Conservation (phyloP, 2,888 invertebrate genomes). For the Hedya salicella region DNA sequence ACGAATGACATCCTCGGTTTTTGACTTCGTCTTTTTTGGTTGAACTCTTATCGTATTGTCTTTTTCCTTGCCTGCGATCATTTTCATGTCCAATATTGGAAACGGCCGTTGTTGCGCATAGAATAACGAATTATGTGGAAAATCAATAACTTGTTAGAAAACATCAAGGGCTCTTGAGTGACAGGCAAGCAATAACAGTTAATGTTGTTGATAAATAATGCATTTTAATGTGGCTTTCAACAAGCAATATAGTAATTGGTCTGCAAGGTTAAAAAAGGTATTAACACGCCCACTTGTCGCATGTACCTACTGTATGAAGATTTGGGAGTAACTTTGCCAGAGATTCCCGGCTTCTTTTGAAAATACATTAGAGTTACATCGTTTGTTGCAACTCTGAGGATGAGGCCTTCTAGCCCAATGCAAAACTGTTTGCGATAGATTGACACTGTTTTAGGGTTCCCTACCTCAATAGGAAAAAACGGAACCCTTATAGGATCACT, state of each 20-base stretch:
- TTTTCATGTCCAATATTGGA: conserved; percentile 6
- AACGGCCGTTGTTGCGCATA: neutral
- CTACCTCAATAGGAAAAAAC: no score
- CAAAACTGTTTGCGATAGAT: no score
- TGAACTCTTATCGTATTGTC: neutral
- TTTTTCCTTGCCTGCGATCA: conserved; percentile 8
- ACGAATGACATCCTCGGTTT: conserved; percentile 47
- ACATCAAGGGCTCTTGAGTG: neutral
- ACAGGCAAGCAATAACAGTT: conserved; percentile 8
- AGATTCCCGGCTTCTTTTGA: no score
- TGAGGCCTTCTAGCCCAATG: no score
- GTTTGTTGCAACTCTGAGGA: no score
- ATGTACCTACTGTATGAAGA: no score
- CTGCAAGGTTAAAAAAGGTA: neutral
- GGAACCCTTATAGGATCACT: no score
- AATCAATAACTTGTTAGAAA: neutral
- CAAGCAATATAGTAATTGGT: neutral
- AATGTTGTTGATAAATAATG: conserved; percentile 7
- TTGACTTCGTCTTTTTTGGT: conserved; percentile 39
- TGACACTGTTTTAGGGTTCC: no score
- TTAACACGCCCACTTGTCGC: no score
- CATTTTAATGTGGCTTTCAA: conserved; percentile 4
- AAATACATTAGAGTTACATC: no score
- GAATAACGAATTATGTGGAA: neutral
- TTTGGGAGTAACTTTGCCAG: no score